phyloP scores from a whole-genome alignment of 2,797 vertebrate genomes.

The Coracias cyanogaster region DNA sequence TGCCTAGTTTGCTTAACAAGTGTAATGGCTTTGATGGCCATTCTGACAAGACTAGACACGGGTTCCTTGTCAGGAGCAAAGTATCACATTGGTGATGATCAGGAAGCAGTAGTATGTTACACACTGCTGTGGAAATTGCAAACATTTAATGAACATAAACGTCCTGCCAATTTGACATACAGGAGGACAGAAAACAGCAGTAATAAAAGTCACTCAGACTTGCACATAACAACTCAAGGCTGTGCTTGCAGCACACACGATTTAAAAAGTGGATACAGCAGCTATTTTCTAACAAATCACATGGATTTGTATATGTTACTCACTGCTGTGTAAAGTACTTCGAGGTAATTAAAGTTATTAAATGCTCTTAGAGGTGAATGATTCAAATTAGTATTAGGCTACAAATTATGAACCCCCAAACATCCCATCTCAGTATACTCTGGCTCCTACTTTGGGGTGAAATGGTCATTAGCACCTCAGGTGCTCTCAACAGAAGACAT shows the following conservation, averaged over 20 bases:
- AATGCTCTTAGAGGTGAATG: neutral
- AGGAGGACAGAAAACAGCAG: neutral
- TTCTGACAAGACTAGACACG: neutral
- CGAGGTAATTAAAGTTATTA: constrained; percentile 2
- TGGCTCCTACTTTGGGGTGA: neutral
- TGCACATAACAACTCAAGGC: neutral
- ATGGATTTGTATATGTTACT: neutral
- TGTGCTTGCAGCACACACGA: neutral
- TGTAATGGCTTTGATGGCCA: constrained; percentile 5
- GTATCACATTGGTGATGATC: neutral
- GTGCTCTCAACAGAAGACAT: neutral
- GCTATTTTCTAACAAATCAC: neutral
- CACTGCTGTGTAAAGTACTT: neutral
- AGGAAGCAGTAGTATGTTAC: neutral
- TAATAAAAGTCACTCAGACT: neutral
- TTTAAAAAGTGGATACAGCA: neutral
- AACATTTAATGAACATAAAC: constrained; percentile 41
- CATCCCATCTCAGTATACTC: neutral
- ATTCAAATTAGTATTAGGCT: neutral
- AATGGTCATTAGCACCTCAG: neutral
- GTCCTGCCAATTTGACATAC: neutral
- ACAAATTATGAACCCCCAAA: neutral
- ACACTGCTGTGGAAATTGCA: neutral
- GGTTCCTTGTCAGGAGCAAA: constrained; percentile 13
- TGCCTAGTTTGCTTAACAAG: constrained; percentile 24